Evolutionary conservation across 1,140 invertebrate species (phyloP).

Genomic region (Tetramorium simillimum): DNA sequence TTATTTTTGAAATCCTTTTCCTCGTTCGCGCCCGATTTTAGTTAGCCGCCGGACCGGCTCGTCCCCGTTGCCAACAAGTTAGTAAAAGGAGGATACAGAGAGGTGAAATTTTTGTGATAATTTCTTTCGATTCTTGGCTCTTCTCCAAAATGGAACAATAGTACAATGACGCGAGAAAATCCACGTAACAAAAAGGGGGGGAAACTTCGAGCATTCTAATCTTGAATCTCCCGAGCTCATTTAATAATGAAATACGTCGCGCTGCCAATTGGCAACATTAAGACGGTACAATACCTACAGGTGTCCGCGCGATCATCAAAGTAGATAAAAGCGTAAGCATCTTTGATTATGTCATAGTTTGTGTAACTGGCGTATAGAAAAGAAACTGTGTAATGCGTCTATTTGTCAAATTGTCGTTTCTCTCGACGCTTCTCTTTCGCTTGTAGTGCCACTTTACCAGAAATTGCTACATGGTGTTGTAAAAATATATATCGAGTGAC

Average conservation of each 20-base stretch:
- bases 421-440: neutral
- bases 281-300: neutral
- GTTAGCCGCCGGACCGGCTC: neutral
- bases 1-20: neutral
- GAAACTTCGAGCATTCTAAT: slow-evolving; percentile 7
- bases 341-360: neutral
- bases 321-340: neutral
- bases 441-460: neutral
- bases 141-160: neutral
- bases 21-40: neutral
- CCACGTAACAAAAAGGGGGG: neutral
- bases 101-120: neutral
- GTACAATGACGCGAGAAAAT: neutral
- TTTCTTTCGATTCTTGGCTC: neutral
- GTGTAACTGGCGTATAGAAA: no score
- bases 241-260: slow-evolving; percentile 7
- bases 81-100: neutral
- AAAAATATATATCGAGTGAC: slow-evolving; percentile 20
- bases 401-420: neutral
- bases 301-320: neutral
- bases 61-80: neutral
- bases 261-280: slow-evolving; percentile 38
- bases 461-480: slow-evolving; percentile 13
- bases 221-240: slow-evolving; percentile 20
- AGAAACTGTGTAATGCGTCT: neutral